Conservation (phyloP, 1,140 invertebrate species). For the Rhopalosiphum padi region DNA sequence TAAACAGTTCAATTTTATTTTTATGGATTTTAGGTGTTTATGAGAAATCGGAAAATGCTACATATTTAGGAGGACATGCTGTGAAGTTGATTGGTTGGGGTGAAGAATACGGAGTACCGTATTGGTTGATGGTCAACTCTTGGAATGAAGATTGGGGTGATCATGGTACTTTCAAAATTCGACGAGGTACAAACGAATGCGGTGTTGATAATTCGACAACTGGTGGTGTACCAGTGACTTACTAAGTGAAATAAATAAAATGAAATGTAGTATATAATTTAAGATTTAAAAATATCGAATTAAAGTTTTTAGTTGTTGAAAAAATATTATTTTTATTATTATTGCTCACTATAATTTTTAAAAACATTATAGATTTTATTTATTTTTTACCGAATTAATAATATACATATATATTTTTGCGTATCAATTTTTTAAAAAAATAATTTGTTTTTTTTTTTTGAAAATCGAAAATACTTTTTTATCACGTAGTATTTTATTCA, state of each 20-base stretch:
- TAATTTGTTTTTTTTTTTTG: no score
- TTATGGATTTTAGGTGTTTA: conserved; percentile 76
- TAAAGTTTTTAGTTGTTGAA: background rate
- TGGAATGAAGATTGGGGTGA: conserved; percentile 70
- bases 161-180: conserved; percentile 88
- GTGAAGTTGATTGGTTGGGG: background rate
- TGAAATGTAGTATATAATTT: background rate
- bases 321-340: background rate
- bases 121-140: conserved; percentile 65
- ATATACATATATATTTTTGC: background rate
- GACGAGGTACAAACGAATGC: conserved; percentile 78
- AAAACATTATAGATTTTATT: background rate
- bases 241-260: background rate
- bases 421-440: background rate
- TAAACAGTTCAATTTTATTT: background rate
- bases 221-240: conserved; percentile 65
- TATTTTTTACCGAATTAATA: background rate
- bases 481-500: no score
- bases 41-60: conserved; percentile 76
- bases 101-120: background rate
- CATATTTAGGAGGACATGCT: conserved; percentile 78
- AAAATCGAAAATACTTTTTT: no score
- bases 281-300: background rate
- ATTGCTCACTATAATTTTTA: background rate
- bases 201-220: conserved; percentile 74